Evolutionary conservation across 64 coral and sea anemone species (phyloP).

Genomic region (Pocillopora damicornis): DNA sequence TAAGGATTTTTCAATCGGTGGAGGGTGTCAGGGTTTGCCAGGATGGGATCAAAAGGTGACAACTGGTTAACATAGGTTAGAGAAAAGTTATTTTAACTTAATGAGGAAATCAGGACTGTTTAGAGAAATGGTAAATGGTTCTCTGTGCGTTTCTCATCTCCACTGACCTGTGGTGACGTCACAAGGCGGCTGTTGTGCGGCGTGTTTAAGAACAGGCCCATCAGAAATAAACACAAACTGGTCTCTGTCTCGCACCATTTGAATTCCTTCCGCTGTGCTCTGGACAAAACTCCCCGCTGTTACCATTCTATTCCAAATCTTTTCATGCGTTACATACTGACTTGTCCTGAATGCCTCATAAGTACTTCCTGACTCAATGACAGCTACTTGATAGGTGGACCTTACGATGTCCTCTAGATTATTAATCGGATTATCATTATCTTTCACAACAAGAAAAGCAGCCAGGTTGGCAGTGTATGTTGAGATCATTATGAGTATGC

Average conservation of each 20-base stretch:
- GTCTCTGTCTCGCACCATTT: conserved; percentile 41
- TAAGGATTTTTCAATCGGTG: too few species aligned
- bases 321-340: conserved; percentile 34
- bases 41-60: too few species aligned
- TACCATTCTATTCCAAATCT: conserved; percentile 53
- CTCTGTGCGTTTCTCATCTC: not conserved
- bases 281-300: not conserved
- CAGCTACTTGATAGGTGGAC: conserved; percentile 1
- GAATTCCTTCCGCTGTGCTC: not conserved
- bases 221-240: conserved; percentile 39
- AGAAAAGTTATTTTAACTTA: too few species aligned
- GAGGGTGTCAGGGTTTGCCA: too few species aligned
- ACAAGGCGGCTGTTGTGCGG: conserved; percentile 36
- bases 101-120: too few species aligned
- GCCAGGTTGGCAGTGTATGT: conserved; percentile 50
- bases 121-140: not conserved
- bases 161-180: conserved; percentile 39
- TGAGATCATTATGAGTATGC: conserved; percentile 24
- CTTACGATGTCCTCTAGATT: conserved; percentile 16
- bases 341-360: conserved; percentile 17
- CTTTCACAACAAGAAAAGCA: conserved; percentile 34
- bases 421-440: not conserved
- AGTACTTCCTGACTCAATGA: not conserved
- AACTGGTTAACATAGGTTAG: too few species aligned
- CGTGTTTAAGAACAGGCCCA: conserved; percentile 39